A percentile compares a stretch with the other conserved stretches of the same genome.
These are phyloP conservation scores for Nematopogon swammerdamellus DNA, from an alignment of 2,888 invertebrate genomes.

Conservation along the genomic window DNA sequence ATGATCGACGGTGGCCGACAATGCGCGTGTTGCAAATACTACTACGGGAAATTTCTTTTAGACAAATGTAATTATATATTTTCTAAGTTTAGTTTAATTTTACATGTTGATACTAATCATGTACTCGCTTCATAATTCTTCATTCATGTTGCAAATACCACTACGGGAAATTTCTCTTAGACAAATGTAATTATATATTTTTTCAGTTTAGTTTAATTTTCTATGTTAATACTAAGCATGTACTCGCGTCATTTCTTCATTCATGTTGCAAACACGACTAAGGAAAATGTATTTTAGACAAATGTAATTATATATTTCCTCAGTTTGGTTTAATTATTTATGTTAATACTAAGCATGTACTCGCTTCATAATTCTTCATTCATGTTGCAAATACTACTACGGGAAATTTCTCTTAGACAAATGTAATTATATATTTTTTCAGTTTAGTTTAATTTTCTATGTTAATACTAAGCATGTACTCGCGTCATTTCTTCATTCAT, in stretches of 20 bases:
- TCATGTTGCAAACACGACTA: constrained; percentile 48
- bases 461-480: no score
- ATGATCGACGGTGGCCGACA: constrained; percentile 43
- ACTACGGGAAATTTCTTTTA: constrained; percentile 50
- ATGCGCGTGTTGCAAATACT: constrained; percentile 46
- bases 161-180: constrained; percentile 32
- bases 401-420: constrained; percentile 33
- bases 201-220: no score
- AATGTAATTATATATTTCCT: background rate
- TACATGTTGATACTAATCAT: no score
- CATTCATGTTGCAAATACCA: constrained; percentile 20
- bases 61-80: constrained; percentile 16
- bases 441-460: no score
- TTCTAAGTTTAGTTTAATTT: background rate
- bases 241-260: no score
- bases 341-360: no score
- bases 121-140: no score
- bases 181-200: constrained; percentile 43
- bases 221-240: no score
- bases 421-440: constrained; percentile 53
- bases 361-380: no score
- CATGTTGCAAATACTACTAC: constrained; percentile 23
- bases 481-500: no score
- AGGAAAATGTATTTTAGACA: constrained; percentile 47
- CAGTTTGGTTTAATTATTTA: background rate